Conservation (phyloP, 2,113 vertebrate genomes). For the Ploceus nigricollis region DNA sequence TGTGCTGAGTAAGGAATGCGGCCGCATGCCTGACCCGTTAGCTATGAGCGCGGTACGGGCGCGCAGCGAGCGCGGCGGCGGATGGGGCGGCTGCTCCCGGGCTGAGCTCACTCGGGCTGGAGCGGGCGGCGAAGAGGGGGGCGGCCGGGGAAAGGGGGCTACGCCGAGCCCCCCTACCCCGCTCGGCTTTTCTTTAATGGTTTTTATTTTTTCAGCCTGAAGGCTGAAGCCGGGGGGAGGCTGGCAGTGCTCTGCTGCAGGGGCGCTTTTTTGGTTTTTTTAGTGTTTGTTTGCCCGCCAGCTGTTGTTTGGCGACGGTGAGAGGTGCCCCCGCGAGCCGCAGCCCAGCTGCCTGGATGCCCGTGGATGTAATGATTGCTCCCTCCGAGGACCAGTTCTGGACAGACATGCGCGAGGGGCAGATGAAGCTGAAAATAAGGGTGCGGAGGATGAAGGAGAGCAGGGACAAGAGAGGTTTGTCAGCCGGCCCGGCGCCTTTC, state of each 20-base stretch:
- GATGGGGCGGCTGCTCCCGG: conserved; percentile 13
- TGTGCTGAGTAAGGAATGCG: conserved; percentile 91
- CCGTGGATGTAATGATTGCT: conserved; percentile 83
- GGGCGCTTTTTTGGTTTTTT: not conserved
- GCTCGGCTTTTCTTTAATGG: not conserved
- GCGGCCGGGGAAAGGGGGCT: not conserved
- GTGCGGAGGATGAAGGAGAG: conserved; percentile 88
- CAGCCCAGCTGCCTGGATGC: conserved; percentile 73
- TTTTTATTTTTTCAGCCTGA: not conserved
- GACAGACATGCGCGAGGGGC: conserved; percentile 79
- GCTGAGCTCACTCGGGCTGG: conserved; percentile 57
- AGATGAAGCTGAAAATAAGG: conserved; percentile 92
- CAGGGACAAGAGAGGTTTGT: conserved; percentile 87
- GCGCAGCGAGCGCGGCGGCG: conserved; percentile 39
- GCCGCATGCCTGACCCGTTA: conserved; percentile 76
- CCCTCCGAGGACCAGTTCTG: conserved; percentile 83
- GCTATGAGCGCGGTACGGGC: conserved; percentile 79
- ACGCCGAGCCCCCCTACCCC: conserved; percentile 20
- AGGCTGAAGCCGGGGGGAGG: not conserved
- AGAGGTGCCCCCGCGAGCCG: conserved; percentile 18
- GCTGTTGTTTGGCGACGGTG: conserved; percentile 30
- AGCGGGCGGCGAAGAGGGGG: conserved; percentile 26
- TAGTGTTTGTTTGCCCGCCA: not conserved
- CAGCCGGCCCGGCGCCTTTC: conserved; percentile 15
- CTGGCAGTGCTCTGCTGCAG: not conserved